Evolutionary conservation across 2,888 invertebrate genomes (phyloP).

Genomic region (Halictus quadricinctus): DNA sequence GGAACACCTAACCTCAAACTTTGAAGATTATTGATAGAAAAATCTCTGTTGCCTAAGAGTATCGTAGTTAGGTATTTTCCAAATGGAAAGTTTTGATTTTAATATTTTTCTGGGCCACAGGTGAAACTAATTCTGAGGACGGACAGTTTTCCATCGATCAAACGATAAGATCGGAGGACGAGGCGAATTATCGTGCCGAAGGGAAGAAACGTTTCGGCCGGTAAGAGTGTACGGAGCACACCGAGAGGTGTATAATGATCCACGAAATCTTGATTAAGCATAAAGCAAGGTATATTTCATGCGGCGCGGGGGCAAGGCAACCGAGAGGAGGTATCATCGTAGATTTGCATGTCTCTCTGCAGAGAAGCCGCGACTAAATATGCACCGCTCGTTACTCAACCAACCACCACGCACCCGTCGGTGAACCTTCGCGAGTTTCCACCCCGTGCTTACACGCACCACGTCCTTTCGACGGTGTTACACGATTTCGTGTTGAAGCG

Average conservation of each 20-base stretch:
- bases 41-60: too few species aligned
- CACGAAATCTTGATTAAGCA: slow-evolving; percentile 66
- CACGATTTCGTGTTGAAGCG: slow-evolving; percentile 60
- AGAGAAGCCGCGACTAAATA: slow-evolving; percentile 70
- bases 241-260: slow-evolving; percentile 52
- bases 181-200: background rate
- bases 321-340: slow-evolving; percentile 64
- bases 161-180: background rate
- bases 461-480: slow-evolving; percentile 23
- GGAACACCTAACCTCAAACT: too few species aligned
- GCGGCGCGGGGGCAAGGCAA: slow-evolving; percentile 51
- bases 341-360: slow-evolving; percentile 69
- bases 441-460: slow-evolving; percentile 60
- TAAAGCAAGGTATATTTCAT: slow-evolving; percentile 64
- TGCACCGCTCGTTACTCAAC: slow-evolving; percentile 72
- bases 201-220: slow-evolving; percentile 1
- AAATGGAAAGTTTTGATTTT: too few species aligned
- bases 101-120: too few species aligned
- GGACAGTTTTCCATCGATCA: background rate
- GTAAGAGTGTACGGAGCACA: slow-evolving; percentile 20
- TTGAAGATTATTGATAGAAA: too few species aligned
- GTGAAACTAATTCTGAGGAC: too few species aligned
- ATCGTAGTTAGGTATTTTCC: too few species aligned
- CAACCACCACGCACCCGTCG: slow-evolving; percentile 65
- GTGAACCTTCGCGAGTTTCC: slow-evolving; percentile 56